Base-by-base conservation (phyloP, 2,888 invertebrate species). In the Eueremaeus valkanovi region DNA sequence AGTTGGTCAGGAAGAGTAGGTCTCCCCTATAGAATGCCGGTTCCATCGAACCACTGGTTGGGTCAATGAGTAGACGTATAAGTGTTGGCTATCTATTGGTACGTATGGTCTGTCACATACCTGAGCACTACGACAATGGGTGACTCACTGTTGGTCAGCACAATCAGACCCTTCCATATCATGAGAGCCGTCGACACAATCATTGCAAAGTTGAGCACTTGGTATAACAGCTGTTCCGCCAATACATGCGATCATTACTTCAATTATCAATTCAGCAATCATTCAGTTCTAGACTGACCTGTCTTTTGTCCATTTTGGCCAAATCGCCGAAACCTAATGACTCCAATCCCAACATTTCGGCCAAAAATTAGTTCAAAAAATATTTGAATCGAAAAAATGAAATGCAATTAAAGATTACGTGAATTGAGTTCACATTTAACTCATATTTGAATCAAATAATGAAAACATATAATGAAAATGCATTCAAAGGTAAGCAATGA, bases 121-220 rank as follows among this genome's bases (percentile, higher is more conserved):
- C 89, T 96, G 76, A 97, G 87, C 13, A 98, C 97, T 74, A 98
- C 97, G 72, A 98, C 97, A 82, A 98, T 97, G 0, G 97, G 97
- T 82, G 95, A 96, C 85, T 99, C 99, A 83, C 97, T 97, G 73
- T 97, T 96, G 33, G 99, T 99, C 13, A 96, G 91, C 11, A 99
- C 97, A 97, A 99, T 99, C 77, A 99, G 86, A 73, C 98, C 97
- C 85, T 99, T 99, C 99, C 99, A 99, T 85, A 99, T 98, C 99
- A 99, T 99, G 78, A 99, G 86, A 3, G 99, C 99, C 27, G 98
- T 98, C 1, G 97, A 96, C 51, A 99, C 97, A 83, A 99, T 98
- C 98, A 99, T 99, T 80, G 95, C 97, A 88, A 99, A 99, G 86
- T 97, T 99, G 80, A 99, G 87, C 66, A 94, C 89, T 88, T 98